Percentiles rank a stretch among this genome's conserved stretches.
These are phyloP conservation scores for Zoanthus gigantus DNA, from an alignment of 92 coral and sea anemone species.

Conservation along the genomic window DNA sequence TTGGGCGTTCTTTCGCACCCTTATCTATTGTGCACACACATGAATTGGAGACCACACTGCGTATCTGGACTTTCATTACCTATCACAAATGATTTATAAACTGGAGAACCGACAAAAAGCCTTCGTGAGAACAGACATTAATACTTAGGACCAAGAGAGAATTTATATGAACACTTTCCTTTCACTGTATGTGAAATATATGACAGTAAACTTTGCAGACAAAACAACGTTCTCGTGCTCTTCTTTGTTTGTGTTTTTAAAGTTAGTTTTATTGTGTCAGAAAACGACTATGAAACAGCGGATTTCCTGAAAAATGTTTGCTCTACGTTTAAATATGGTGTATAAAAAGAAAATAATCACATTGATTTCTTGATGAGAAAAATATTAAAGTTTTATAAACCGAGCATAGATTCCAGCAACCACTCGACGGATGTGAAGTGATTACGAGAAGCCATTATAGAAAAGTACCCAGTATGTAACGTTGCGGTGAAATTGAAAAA, in stretches of 20 bases:
- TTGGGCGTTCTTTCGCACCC: slow-evolving; percentile 35
- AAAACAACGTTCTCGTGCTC: not conserved
- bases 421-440: not conserved
- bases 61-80: slow-evolving; percentile 51
- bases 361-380: not conserved
- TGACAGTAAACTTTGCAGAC: not conserved
- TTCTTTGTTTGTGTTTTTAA: not conserved
- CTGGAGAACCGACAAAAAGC: slow-evolving; percentile 61
- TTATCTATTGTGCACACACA: slow-evolving; percentile 33
- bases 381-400: not conserved
- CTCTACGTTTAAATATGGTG: not conserved
- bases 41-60: slow-evolving; percentile 32
- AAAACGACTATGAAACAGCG: not conserved
- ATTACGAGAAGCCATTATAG: not conserved
- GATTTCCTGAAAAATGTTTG: slow-evolving; percentile 37
- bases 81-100: slow-evolving; percentile 90
- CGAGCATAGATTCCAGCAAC: not conserved
- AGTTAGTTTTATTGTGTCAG: not conserved
- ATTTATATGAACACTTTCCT: not conserved
- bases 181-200: not conserved
- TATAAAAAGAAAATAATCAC: not conserved
- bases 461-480: not conserved
- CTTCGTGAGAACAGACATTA: not conserved
- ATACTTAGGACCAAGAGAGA: not conserved
- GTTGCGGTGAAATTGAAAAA: not conserved